A percentile compares a stretch with the other conserved stretches of the same genome.
phyloP scores from a whole-genome alignment of 2,888 invertebrate genomes.

The Epinotia brunnichana region DNA sequence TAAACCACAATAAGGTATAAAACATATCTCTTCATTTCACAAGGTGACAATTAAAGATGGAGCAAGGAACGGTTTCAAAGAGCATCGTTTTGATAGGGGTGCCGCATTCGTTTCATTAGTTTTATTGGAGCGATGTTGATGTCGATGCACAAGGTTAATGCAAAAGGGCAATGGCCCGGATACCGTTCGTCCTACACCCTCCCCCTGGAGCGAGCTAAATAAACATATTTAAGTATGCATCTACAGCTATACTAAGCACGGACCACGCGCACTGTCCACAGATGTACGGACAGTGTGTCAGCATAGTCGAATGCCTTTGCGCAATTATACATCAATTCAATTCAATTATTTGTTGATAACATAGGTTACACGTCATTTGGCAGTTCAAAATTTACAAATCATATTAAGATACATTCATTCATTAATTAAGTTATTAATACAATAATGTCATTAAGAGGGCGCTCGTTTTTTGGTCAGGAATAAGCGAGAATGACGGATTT shows the following conservation, averaged over 20 bases:
- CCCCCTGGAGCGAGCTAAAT: slow-evolving; percentile 45
- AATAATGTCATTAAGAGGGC: no score
- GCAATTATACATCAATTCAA: no score
- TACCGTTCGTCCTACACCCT: slow-evolving; percentile 60
- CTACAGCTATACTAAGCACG: not conserved
- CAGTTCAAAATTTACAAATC: no score
- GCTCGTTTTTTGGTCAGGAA: no score
- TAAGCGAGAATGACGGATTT: no score
- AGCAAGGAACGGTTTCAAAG: slow-evolving; percentile 9
- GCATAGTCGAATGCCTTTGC: not conserved
- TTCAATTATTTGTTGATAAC: no score
- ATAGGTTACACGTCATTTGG: no score
- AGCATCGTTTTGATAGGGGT: slow-evolving; percentile 28
- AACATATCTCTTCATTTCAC: not conserved
- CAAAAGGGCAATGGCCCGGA: slow-evolving; percentile 67
- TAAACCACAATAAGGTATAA: no score
- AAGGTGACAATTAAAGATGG: slow-evolving; percentile 12
- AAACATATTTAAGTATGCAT: slow-evolving; percentile 31
- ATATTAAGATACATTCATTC: no score
- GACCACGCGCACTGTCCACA: not conserved
- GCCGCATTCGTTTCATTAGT: slow-evolving; percentile 40
- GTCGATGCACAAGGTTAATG: slow-evolving; percentile 66
- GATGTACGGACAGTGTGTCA: slow-evolving; percentile 7
- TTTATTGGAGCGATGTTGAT: slow-evolving; percentile 48
- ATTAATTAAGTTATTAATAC: no score